A percentile compares a stretch with the other conserved stretches of the same genome.
Conservation (phyloP, 2,113 vertebrate species). For the Cranoglanis bouderius region DNA sequence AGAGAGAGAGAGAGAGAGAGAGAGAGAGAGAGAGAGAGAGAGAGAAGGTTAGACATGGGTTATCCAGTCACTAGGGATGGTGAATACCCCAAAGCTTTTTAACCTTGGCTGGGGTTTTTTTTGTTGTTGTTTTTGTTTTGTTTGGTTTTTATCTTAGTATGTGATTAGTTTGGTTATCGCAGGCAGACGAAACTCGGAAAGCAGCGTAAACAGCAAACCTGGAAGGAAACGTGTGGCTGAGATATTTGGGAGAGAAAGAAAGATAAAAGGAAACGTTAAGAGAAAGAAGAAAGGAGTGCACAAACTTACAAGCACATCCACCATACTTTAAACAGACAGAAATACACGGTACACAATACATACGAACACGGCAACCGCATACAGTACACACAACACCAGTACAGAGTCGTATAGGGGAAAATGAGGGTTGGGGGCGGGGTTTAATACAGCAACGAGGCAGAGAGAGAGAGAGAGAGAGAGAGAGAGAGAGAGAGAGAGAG, state of each 20-base stretch:
- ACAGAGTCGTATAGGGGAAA: constrained; percentile 65
- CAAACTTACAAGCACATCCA: constrained; percentile 72
- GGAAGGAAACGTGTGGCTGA: constrained; percentile 95
- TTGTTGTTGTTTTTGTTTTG: constrained; percentile 10
- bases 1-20: constrained; percentile 25
- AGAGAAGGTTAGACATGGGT: constrained; percentile 62
- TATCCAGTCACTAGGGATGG: constrained; percentile 60
- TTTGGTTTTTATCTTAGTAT: constrained; percentile 49
- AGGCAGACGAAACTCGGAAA: constrained; percentile 72
- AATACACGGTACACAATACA: constrained; percentile 58
- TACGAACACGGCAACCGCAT: constrained; percentile 57
- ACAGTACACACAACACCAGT: constrained; percentile 49
- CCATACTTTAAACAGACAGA: constrained; percentile 47
- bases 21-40: constrained; percentile 34
- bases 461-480: constrained; percentile 56
- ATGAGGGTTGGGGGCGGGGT: constrained; percentile 55
- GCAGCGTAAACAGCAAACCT: constrained; percentile 82
- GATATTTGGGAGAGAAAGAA: constrained; percentile 78
- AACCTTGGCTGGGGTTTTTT: not conserved
- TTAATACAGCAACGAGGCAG: constrained; percentile 67
- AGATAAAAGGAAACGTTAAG: constrained; percentile 70
- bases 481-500: constrained; percentile 70
- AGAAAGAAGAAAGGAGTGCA: constrained; percentile 73
- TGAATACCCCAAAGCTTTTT: constrained; percentile 54
- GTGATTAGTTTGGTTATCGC: constrained; percentile 68